Evolutionary conservation across 2,888 invertebrate genomes (phyloP), one percentile per base, ranked within the genome.

Genomic region (Sympetrum striolatum): DNA sequence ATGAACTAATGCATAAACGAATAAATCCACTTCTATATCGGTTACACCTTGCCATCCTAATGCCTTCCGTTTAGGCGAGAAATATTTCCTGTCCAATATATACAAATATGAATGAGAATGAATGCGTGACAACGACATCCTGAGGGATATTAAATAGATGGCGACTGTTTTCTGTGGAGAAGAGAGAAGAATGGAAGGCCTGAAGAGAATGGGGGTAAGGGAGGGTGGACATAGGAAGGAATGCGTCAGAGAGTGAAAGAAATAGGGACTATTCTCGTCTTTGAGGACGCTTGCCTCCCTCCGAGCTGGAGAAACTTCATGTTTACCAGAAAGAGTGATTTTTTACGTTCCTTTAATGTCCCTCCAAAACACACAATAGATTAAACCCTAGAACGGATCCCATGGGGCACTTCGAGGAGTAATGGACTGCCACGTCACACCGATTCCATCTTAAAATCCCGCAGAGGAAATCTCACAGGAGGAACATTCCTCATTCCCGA

Each of bases 341-440:
- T 82, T 86, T 60, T 86, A 37, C 37, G 37, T 64, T 60, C 60
- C 37, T 86, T 86, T 60, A 60, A 86, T 86, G 86, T 37, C 64
- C 60, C 60, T 64, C 35, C 86, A 86, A 86, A 86, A 64, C 86
- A 64, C 86, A 86, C 86, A 86, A 86, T 86, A 86, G 86, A 86
- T 86, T 37, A 86, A 86, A 60, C 86, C 60, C 60, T 31, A 60
- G 86, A 60, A 86, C 86, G 60, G 60, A 86, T 31, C 14, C 73
- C 73, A 86, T 60, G 60, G 64, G 37, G 37, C 60, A 60, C 35
- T 60, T 37, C 86, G 37, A 35, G 86, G 37, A 86, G 37, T 64
- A 60, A 48, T 60, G 60, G 58, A 86, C 58, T 60, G 35, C 60
- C 86, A 58, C 22, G 60, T 10, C 58, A n/a, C 22, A 37, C 37